Evolutionary conservation across 2,888 invertebrate species (phyloP).

Genomic region (Callosobruchus maculatus): DNA sequence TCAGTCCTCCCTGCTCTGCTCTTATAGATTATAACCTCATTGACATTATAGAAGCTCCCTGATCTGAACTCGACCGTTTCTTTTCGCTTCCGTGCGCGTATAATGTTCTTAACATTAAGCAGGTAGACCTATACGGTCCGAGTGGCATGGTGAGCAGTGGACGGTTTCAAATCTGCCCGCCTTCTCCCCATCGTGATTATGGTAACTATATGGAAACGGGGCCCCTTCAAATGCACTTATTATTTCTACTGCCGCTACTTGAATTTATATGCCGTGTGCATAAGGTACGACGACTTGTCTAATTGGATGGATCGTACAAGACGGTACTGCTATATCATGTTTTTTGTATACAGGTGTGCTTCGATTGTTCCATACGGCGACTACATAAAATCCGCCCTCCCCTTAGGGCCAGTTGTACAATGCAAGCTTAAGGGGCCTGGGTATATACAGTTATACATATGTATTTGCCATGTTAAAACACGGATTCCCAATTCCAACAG

Average conservation of each 20-base stretch:
- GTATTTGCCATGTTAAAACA: too few species aligned
- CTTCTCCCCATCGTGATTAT: neutral
- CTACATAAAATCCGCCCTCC: too few species aligned
- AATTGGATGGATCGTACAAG: neutral
- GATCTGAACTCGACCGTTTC: neutral
- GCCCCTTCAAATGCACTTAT: neutral
- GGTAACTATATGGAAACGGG: neutral
- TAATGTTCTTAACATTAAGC: neutral
- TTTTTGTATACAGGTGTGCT: too few species aligned
- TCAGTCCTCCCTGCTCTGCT: too few species aligned
- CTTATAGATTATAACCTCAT: too few species aligned
- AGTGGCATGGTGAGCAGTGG: neutral
- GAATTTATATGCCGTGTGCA: neutral
- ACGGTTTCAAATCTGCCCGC: neutral
- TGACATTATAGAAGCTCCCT: too few species aligned
- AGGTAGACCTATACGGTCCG: neutral
- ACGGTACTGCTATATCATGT: neutral
- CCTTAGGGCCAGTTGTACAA: too few species aligned
- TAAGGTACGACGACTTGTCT: neutral
- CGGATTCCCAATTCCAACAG: too few species aligned
- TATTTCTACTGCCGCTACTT: neutral
- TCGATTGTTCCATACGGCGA: too few species aligned
- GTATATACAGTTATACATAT: too few species aligned
- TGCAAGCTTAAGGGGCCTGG: too few species aligned
- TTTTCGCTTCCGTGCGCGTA: neutral